Conservation (phyloP, 2,888 invertebrate species). For the Tetropium fuscum region DNA sequence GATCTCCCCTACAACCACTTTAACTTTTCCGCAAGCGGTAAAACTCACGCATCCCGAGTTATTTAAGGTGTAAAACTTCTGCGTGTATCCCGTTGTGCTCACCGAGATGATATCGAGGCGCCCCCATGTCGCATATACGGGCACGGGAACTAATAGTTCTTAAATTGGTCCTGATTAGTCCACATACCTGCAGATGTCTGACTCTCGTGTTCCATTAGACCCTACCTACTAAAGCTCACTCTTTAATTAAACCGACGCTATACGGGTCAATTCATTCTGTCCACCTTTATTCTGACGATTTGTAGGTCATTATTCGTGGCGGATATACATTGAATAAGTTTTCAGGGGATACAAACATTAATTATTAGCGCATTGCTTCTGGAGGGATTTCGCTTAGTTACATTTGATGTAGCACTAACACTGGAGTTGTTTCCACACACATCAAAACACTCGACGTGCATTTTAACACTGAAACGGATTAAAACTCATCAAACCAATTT, state of each 20-base stretch:
- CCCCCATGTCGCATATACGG: slow-evolving; percentile 59
- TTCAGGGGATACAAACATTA: no score
- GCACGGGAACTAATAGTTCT: slow-evolving; percentile 63
- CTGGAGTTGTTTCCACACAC: no score
- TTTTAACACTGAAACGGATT: no score
- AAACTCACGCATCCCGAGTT: slow-evolving; percentile 36
- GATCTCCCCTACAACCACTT: slow-evolving; percentile 44
- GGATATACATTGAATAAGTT: background rate
- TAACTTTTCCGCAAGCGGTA: slow-evolving; percentile 31
- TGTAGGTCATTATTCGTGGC: background rate
- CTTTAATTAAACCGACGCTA: slow-evolving; percentile 55
- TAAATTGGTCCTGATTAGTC: slow-evolving; percentile 66
- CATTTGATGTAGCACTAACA: no score
- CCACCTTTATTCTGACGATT: slow-evolving; percentile 13
- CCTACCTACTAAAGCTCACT: slow-evolving; percentile 54
- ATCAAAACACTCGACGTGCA: no score
- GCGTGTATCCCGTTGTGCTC: slow-evolving; percentile 22
- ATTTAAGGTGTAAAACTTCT: slow-evolving; percentile 16
- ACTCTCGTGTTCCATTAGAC: slow-evolving; percentile 42
- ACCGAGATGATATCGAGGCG: slow-evolving; percentile 56
- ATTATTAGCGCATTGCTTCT: no score
- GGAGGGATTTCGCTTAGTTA: no score
- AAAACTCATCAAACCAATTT: no score
- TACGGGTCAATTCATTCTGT: slow-evolving; percentile 54
- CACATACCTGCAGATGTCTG: slow-evolving; percentile 66